Percentiles rank a stretch among this genome's conserved stretches.
Evolutionary conservation across 1,140 invertebrate species (phyloP).

Genomic region (Sesamia nonagrioides): DNA sequence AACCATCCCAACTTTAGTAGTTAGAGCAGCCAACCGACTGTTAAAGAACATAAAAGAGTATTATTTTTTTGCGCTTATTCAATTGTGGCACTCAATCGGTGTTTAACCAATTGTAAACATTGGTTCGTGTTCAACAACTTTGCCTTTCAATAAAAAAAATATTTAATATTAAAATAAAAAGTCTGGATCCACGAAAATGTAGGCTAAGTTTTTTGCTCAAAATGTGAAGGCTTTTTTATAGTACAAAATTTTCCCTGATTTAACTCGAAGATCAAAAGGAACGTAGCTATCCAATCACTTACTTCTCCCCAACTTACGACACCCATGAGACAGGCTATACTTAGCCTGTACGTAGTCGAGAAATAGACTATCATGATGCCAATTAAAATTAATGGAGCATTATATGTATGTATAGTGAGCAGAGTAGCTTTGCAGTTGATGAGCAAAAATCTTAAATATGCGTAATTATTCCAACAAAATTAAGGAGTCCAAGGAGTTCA

Average conservation of each 20-base stretch:
- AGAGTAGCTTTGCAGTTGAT: not conserved
- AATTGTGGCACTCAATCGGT: constrained; percentile 30
- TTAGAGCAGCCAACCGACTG: constrained; percentile 20
- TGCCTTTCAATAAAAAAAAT: constrained; percentile 4
- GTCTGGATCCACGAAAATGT: not conserved
- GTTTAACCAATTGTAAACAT: constrained; percentile 39
- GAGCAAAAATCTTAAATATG: not conserved
- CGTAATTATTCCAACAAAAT: not conserved
- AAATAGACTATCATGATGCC: not conserved
- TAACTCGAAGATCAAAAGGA: not conserved
- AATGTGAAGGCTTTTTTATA: not conserved
- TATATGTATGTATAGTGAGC: not conserved
- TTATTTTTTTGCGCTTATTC: constrained; percentile 34
- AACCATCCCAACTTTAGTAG: constrained; percentile 40
- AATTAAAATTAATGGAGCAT: constrained; percentile 28
- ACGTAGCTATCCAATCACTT: not conserved
- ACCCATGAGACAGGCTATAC: not conserved
- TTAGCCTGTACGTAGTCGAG: not conserved
- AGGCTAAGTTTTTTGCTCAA: not conserved
- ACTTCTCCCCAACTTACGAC: constrained; percentile 13
- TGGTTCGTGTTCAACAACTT: constrained; percentile 14
- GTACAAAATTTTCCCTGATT: not conserved
- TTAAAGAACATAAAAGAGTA: constrained; percentile 24
- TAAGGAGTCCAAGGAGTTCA: too few relatives aligned
- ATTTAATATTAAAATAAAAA: not conserved